phyloP scores from a whole-genome alignment of 2,888 invertebrate genomes.

The Ecdyonurus torrentis region DNA sequence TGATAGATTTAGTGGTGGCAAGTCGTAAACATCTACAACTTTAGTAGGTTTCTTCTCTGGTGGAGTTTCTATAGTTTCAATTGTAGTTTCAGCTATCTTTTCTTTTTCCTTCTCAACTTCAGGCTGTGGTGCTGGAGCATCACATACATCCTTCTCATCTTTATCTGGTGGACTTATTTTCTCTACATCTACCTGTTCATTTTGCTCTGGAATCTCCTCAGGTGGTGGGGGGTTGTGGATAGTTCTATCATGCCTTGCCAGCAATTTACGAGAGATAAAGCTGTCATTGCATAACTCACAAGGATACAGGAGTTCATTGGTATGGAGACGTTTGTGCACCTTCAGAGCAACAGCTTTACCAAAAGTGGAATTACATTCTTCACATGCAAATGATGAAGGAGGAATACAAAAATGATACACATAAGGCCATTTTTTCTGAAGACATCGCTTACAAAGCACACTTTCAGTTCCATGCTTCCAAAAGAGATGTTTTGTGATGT shows the following conservation, averaged over 20 bases:
- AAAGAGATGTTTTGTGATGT: constrained; percentile 76
- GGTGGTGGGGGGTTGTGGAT: constrained; percentile 32
- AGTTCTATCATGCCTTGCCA: constrained; percentile 48
- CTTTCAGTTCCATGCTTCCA: constrained; percentile 90
- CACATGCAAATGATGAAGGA: constrained; percentile 58
- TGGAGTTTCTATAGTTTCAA: constrained; percentile 19
- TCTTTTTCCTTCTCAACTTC: constrained; percentile 10
- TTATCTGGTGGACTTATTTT: constrained; percentile 10
- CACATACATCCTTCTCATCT: constrained; percentile 3
- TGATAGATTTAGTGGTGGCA: constrained; percentile 60
- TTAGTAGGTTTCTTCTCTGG: constrained; percentile 27
- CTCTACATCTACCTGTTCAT: constrained; percentile 15
- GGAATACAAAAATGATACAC: constrained; percentile 82
- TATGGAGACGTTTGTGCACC: constrained; percentile 68
- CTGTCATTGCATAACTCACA: constrained; percentile 60
- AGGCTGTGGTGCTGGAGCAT: constrained; percentile 10
- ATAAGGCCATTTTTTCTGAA: constrained; percentile 84
- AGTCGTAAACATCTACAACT: constrained; percentile 44
- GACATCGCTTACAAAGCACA: constrained; percentile 63
- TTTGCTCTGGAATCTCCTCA: constrained; percentile 11
- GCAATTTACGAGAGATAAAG: constrained; percentile 65
- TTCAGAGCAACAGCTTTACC: constrained; percentile 59
- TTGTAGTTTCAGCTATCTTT: constrained; percentile 11
- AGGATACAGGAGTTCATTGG: constrained; percentile 47
- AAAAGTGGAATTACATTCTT: constrained; percentile 61